Conservation (phyloP, 2,888 invertebrate genomes). For the Rosalia funebris region DNA sequence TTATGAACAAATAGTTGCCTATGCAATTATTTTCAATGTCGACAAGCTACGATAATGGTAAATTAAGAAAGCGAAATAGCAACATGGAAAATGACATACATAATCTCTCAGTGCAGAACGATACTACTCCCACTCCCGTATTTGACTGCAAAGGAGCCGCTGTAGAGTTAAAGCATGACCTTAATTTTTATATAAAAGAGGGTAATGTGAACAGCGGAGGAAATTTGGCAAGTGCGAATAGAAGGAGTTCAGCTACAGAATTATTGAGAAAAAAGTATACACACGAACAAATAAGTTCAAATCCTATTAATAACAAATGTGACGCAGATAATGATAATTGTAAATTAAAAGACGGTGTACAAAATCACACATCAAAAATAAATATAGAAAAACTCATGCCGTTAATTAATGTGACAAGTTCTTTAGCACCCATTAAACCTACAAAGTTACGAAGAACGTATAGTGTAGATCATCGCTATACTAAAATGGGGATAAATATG, state of each 20-base stretch:
- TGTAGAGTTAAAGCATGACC: no score
- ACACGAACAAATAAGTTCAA: background rate
- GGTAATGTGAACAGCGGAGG: no score
- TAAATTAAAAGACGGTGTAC: constrained; percentile 53
- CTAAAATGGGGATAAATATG: constrained; percentile 46
- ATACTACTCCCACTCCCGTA: no score
- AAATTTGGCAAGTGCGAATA: no score
- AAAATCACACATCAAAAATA: constrained; percentile 5
- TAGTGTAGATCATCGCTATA: constrained; percentile 52
- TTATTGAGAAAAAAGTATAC: background rate
- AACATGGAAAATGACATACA: no score
- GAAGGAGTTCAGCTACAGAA: no score
- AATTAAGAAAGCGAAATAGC: constrained; percentile 1
- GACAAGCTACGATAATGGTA: background rate
- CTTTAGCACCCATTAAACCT: constrained; percentile 42
- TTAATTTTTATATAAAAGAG: no score
- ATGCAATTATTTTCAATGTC: constrained; percentile 14
- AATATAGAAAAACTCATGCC: constrained; percentile 56
- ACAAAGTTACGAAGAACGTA: constrained; percentile 53
- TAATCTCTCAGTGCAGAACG: no score
- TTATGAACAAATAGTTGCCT: constrained; percentile 23
- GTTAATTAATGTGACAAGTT: constrained; percentile 56
- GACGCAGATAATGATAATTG: constrained; percentile 54
- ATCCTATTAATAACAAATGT: background rate
- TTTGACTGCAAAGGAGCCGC: no score